Percentiles rank a stretch among this genome's conserved stretches.
These are phyloP conservation scores for Pollenia griseotomentosa DNA, from an alignment of 2,888 invertebrate species.

Conservation along the genomic window DNA sequence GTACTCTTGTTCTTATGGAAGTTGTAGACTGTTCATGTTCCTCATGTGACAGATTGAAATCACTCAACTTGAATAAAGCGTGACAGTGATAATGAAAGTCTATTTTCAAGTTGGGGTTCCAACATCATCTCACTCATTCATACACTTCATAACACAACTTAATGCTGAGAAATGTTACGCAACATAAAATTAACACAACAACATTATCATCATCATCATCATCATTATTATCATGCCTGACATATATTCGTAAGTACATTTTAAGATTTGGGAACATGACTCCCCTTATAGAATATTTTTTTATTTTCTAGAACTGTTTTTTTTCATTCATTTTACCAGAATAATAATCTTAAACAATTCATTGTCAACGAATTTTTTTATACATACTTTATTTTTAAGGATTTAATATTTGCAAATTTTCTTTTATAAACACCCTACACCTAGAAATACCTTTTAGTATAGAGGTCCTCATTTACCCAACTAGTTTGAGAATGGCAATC, in stretches of 20 bases:
- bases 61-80: constrained; percentile 83
- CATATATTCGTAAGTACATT: background rate
- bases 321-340: background rate
- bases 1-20: constrained; percentile 28
- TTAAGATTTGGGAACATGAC: constrained; percentile 4
- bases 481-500: no score
- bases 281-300: background rate
- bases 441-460: background rate
- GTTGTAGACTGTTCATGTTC: constrained; percentile 38
- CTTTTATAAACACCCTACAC: background rate
- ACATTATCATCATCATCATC: background rate
- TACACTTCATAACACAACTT: background rate
- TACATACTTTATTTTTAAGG: constrained; percentile 6
- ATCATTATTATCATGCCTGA: background rate
- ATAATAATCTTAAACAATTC: constrained; percentile 52
- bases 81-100: constrained; percentile 77
- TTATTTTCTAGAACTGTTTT: constrained; percentile 1
- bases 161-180: constrained; percentile 4
- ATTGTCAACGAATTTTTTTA: constrained; percentile 28
- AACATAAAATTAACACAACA: constrained; percentile 22
- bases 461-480: no score
- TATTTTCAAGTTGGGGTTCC: constrained; percentile 58
- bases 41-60: constrained; percentile 83
- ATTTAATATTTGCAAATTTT: constrained; percentile 22
- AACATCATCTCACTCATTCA: background rate